Percentiles rank a stretch among this genome's conserved stretches.
phyloP scores from a whole-genome alignment of 2,797 vertebrate genomes.

The Enteromius trimaculatus region DNA sequence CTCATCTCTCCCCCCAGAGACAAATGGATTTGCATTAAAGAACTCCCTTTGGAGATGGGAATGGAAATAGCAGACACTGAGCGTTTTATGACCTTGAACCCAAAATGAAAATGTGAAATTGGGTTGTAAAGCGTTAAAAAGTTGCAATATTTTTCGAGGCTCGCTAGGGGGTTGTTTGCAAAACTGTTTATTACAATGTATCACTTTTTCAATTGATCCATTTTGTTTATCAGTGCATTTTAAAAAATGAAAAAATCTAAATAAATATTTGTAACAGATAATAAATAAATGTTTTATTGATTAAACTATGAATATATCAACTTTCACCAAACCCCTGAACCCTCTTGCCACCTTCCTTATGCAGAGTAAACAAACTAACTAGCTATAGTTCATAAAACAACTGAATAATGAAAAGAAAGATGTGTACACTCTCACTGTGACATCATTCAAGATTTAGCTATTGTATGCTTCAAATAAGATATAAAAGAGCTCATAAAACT shows the following conservation, averaged over 20 bases:
- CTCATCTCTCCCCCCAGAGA: constrained; percentile 29
- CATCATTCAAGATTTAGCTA: constrained; percentile 6
- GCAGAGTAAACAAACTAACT: constrained; percentile 8
- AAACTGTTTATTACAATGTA: no score
- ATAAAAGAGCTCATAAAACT: constrained; percentile 6
- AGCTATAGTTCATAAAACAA: not conserved
- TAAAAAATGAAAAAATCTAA: not conserved
- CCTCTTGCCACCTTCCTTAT: not conserved
- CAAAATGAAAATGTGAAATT: not conserved
- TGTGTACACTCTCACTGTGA: not conserved
- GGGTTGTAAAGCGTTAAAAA: not conserved
- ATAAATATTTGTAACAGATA: not conserved
- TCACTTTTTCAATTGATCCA: not conserved
- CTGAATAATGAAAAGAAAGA: not conserved
- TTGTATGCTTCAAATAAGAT: not conserved
- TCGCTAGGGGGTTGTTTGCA: not conserved
- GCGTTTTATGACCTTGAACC: not conserved
- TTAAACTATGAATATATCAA: not conserved
- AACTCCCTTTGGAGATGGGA: constrained; percentile 30
- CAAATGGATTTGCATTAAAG: constrained; percentile 34
- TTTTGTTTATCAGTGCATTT: not conserved
- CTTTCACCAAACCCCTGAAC: not conserved
- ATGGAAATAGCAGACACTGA: constrained; percentile 32
- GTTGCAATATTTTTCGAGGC: not conserved
- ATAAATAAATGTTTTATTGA: not conserved